Evolutionary conservation across 2,113 vertebrate genomes (phyloP), one percentile per base, ranked within the genome.

Genomic region (Ariopsis seemanni): DNA sequence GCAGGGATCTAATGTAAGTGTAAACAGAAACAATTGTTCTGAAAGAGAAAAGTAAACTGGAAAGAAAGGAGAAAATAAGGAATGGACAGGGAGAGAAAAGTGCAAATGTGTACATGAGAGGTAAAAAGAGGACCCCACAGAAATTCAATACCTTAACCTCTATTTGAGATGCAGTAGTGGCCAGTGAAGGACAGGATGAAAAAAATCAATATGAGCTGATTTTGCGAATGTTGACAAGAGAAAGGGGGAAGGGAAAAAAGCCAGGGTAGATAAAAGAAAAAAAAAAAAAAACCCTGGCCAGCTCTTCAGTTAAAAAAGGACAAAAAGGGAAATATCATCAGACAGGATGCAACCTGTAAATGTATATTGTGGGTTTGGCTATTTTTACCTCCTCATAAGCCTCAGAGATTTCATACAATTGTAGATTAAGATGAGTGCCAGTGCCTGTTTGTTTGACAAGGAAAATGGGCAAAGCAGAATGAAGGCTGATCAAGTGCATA

Each of bases 201-300:
- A 90, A 91, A 91, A 93, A 96, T 96, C 94, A 96, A 96, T 97
- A 96, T 92, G 92, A 93, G 93, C 94, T 95, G 94, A 95, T 95
- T 96, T 94, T 86, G 87, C 81, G 74, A 79, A 85, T 82, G 86
- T 88, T 82, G 86, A 83, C 88, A 84, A 85, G 88, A 91, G 84
- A 91, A 93, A 92, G 92, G 90, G 90, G 92, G 58, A 90, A 93
- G 91, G 34, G 17, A 48, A 42, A 58, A 58, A 30, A 84, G 84
- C 75, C 63, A 55, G 80, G 30, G 55, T 17, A 79, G 84, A 83
- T 83, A 34, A 74, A 84, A 85, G 72, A 10, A 65, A 75, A 72
- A 60, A 85, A 83, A 53, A 5, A 63, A 34, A 83, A 42, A 52
- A 1, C 71, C 15, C 18, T 84, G 30, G 18, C 10, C 22, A 34